Evolutionary conservation across 2,113 vertebrate species (phyloP).

Genomic region (Odontesthes bonariensis): DNA sequence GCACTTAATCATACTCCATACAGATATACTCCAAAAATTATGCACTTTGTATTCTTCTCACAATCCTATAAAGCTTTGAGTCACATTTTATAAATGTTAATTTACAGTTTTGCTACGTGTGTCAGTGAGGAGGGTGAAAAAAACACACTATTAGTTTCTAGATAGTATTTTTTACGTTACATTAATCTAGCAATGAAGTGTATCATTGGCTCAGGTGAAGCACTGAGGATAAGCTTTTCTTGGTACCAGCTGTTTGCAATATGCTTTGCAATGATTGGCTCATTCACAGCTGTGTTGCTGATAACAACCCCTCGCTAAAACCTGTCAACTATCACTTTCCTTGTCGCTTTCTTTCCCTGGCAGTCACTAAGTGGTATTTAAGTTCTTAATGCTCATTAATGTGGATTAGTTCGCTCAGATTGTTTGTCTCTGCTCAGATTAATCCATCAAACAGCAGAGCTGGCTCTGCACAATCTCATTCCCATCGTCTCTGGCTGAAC

Average conservation of each 20-base stretch:
- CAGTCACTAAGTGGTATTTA: slow-evolving; percentile 8
- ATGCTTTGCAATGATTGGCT: background rate
- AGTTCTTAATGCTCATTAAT: background rate
- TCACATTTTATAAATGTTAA: background rate
- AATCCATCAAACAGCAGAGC: background rate
- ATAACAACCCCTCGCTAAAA: background rate
- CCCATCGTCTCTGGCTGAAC: background rate
- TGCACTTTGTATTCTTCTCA: background rate
- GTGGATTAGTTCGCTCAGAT: background rate
- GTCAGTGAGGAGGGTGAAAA: background rate
- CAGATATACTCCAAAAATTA: background rate
- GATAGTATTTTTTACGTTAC: background rate
- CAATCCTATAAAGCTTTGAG: background rate
- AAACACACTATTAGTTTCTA: background rate
- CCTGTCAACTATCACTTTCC: background rate
- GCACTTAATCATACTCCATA: too few species aligned
- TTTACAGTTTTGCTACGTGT: background rate
- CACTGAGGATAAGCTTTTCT: background rate
- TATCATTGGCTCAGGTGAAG: background rate
- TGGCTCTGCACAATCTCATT: background rate
- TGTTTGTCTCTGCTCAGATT: background rate
- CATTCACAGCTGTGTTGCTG: background rate
- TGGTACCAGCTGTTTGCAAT: slow-evolving; percentile 12
- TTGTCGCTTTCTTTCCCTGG: background rate
- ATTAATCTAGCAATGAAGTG: background rate